These are phyloP conservation scores for Sebastes taczanowskii DNA, from an alignment of 2,797 vertebrate species.

Conservation along the genomic window DNA sequence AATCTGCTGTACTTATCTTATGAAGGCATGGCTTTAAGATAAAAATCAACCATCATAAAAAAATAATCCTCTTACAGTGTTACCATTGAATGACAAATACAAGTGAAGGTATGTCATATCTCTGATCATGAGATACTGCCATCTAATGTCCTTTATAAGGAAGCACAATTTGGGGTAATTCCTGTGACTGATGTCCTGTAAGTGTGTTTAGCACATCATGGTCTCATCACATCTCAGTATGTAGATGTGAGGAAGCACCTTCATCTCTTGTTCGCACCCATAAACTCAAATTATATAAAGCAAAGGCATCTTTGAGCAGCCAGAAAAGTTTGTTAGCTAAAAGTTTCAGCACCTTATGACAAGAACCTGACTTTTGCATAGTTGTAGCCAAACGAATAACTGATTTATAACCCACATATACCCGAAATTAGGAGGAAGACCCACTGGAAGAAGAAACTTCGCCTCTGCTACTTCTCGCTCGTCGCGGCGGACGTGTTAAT, in stretches of 20 bases:
- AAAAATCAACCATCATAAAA: neutral
- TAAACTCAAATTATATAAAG: neutral
- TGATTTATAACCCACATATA: neutral
- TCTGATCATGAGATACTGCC: neutral
- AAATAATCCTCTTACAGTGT: neutral
- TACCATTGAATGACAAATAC: neutral
- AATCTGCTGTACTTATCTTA: neutral
- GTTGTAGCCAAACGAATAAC: neutral
- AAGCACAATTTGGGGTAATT: neutral
- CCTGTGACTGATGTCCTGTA: neutral
- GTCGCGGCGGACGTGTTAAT: neutral
- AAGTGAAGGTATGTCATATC: neutral
- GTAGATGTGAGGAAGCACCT: neutral
- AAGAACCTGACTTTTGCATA: too few relatives aligned
- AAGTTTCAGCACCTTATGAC: neutral
- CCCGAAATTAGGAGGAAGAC: neutral
- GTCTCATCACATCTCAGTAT: neutral
- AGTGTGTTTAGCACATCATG: too few relatives aligned
- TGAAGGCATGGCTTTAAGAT: neutral
- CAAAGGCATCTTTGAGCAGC: neutral
- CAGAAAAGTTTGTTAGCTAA: neutral
- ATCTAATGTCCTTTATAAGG: neutral
- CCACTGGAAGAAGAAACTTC: neutral
- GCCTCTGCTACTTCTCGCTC: neutral
- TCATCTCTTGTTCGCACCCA: neutral